phyloP scores from a whole-genome alignment of 2,113 vertebrate genomes.

The Colaptes auratus region DNA sequence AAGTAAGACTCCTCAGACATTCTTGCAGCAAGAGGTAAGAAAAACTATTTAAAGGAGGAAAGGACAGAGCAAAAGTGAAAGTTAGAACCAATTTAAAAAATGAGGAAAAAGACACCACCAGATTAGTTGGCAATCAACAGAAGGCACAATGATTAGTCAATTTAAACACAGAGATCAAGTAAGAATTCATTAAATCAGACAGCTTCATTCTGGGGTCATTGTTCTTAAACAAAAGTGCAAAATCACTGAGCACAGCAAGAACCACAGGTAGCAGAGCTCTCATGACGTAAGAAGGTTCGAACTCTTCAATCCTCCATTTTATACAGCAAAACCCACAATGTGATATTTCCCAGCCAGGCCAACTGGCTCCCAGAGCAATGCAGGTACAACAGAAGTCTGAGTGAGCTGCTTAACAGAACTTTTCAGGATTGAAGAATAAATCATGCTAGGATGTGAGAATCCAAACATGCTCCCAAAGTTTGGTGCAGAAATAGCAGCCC shows the following conservation, averaged over 20 bases:
- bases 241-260: conserved; percentile 54
- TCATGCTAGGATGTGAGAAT: conserved; percentile 26
- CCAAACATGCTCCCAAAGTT: conserved; percentile 18
- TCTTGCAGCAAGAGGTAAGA: conserved; percentile 90
- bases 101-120: conserved; percentile 75
- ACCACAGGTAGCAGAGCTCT: conserved; percentile 50
- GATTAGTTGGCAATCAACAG: conserved; percentile 75
- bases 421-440: conserved; percentile 50
- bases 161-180: conserved; percentile 39
- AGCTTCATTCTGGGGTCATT: conserved; percentile 6
- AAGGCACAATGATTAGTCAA: conserved; percentile 77
- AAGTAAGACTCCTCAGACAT: conserved; percentile 92
- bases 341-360: conserved; percentile 14
- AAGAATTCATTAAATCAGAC: conserved; percentile 49
- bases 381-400: background rate
- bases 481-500: conserved; percentile 13
- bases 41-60: conserved; percentile 85
- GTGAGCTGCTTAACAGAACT: conserved; percentile 17
- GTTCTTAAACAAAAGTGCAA: conserved; percentile 48
- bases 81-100: conserved; percentile 83
- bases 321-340: background rate
- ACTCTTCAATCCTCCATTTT: conserved; percentile 53
- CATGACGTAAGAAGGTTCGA: conserved; percentile 35
- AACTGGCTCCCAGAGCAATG: conserved; percentile 11
- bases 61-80: conserved; percentile 81